These are phyloP conservation scores for Labia minor DNA, from an alignment of 2,888 invertebrate genomes.

Conservation along the genomic window DNA sequence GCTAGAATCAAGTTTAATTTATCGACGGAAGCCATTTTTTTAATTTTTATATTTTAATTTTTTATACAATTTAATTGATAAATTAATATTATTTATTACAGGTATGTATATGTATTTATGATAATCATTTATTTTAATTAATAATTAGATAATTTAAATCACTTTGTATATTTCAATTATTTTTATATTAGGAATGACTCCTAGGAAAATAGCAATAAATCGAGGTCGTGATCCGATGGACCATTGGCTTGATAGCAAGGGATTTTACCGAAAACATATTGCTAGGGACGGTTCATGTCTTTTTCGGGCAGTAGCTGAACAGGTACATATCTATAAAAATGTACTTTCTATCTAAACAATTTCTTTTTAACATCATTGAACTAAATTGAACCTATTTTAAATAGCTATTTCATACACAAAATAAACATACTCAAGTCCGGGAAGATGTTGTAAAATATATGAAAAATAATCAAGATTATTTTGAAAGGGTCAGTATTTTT, in stretches of 20 bases:
- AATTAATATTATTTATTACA: background rate
- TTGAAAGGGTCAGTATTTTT: conserved; percentile 44
- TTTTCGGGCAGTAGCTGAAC: conserved; percentile 81
- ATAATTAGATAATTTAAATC: background rate
- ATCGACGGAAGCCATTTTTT: background rate
- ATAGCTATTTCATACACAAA: conserved; percentile 50
- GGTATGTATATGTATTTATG: too few relatives aligned
- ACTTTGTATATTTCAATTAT: background rate
- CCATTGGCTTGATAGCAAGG: conserved; percentile 66
- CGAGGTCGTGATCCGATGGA: conserved; percentile 41
- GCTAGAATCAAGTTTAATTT: background rate
- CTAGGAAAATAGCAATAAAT: conserved; percentile 17
- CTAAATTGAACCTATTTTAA: too few relatives aligned
- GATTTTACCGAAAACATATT: conserved; percentile 75
- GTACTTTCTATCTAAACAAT: background rate
- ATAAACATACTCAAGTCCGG: conserved; percentile 62
- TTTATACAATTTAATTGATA: background rate
- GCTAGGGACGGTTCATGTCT: conserved; percentile 81
- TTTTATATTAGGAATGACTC: conserved; percentile 20
- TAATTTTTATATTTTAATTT: background rate
- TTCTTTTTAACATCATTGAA: conserved; percentile 37
- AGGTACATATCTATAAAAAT: conserved; percentile 43
- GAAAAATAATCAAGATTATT: conserved; percentile 49
- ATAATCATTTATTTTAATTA: too few relatives aligned
- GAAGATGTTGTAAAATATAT: conserved; percentile 63